phyloP scores from a whole-genome alignment of 2,888 invertebrate genomes.

The Atethmia centrago region DNA sequence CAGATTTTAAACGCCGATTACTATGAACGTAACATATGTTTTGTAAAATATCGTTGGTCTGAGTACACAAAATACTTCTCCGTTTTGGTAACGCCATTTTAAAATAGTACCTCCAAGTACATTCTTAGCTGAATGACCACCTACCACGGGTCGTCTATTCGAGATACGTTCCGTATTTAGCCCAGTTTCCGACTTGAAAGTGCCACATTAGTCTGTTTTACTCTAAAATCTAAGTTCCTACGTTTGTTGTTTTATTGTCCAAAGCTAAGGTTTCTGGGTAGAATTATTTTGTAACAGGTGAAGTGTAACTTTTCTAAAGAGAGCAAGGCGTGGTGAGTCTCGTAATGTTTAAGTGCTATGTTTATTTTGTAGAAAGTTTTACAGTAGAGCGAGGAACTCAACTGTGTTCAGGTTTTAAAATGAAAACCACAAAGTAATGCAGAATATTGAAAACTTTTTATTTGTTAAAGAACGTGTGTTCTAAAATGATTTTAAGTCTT shows the following conservation, averaged over 20 bases:
- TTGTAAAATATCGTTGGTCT: no score
- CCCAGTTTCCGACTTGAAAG: slow-evolving; percentile 49
- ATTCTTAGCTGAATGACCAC: slow-evolving; percentile 44
- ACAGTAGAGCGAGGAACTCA: background rate
- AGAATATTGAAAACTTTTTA: no score
- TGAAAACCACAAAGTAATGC: background rate
- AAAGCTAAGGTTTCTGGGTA: slow-evolving; percentile 39
- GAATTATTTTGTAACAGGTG: slow-evolving; percentile 54
- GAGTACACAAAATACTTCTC: background rate
- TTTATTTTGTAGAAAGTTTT: slow-evolving; percentile 8
- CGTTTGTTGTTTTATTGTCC: slow-evolving; percentile 55
- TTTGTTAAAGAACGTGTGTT: background rate
- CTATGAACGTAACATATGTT: no score
- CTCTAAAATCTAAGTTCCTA: slow-evolving; percentile 59
- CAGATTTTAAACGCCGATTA: no score
- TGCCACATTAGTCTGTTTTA: slow-evolving; percentile 54
- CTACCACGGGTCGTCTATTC: slow-evolving; percentile 52
- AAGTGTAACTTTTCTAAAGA: slow-evolving; percentile 27
- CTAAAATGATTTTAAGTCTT: background rate
- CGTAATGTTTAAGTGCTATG: slow-evolving; percentile 31
- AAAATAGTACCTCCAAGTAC: slow-evolving; percentile 30
- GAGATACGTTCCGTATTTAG: slow-evolving; percentile 61
- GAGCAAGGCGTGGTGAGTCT: slow-evolving; percentile 30
- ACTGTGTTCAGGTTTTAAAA: slow-evolving; percentile 18
- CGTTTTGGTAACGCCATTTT: background rate